These are phyloP conservation scores for Polia nebulosa DNA, from an alignment of 2,888 invertebrate species.

Conservation along the genomic window DNA sequence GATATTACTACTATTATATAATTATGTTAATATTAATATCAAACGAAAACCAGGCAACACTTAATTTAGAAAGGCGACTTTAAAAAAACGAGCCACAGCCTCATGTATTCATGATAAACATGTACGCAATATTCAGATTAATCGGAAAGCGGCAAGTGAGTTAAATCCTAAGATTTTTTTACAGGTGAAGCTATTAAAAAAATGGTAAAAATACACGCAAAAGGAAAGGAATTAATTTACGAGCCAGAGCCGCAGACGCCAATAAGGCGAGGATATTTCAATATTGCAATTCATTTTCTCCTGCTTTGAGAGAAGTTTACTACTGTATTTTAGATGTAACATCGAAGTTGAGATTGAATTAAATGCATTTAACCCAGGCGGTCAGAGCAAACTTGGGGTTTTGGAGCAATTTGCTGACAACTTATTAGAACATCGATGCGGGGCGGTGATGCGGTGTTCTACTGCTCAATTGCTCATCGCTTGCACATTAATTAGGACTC, in stretches of 20 bases:
- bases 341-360: neutral
- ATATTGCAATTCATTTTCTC: neutral
- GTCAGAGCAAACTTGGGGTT: constrained; percentile 5
- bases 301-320: neutral
- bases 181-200: too few relatives aligned
- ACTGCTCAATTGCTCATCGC: too few relatives aligned
- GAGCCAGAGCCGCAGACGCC: neutral
- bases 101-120: too few relatives aligned
- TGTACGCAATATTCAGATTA: too few relatives aligned
- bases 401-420: constrained; percentile 4
- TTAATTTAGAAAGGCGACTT: too few relatives aligned
- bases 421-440: neutral
- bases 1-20: too few relatives aligned
- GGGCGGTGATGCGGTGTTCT: neutral
- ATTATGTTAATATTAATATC: too few relatives aligned
- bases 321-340: neutral
- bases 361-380: neutral
- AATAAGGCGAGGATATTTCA: neutral
- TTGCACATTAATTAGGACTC: too few relatives aligned
- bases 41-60: too few relatives aligned
- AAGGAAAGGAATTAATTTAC: neutral
- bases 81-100: too few relatives aligned
- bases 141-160: too few relatives aligned
- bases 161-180: too few relatives aligned
- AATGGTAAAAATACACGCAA: neutral